Evolutionary conservation across 2,888 invertebrate species (phyloP).

Genomic region (Blastobasis adustella): DNA sequence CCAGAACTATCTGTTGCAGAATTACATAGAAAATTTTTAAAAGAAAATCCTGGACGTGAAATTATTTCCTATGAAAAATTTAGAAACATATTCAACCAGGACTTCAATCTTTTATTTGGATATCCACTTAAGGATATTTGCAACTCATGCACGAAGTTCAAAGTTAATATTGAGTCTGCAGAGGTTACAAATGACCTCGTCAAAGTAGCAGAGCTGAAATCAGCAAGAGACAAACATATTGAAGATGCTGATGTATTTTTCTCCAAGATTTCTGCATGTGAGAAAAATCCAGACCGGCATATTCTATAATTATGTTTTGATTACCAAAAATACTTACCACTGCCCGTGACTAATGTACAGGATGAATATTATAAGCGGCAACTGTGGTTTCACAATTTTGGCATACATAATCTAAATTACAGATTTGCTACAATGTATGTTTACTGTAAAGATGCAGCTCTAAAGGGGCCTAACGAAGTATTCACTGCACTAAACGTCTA

Average conservation of each 20-base stretch:
- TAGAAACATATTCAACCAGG: neutral
- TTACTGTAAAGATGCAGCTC: neutral
- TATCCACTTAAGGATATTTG: neutral
- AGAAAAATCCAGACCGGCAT: neutral
- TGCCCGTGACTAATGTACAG: neutral
- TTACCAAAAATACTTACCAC: neutral
- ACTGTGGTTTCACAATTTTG: constrained; percentile 2
- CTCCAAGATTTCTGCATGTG: neutral
- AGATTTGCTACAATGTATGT: constrained; percentile 2
- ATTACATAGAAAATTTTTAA: neutral
- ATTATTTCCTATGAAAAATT: neutral
- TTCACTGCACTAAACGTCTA: neutral
- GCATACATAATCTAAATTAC: neutral
- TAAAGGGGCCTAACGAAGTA: neutral
- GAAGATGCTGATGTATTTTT: neutral
- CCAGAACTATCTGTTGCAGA: too few relatives aligned
- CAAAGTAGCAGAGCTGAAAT: neutral
- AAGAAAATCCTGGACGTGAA: neutral
- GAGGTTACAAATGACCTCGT: neutral
- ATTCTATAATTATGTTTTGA: neutral
- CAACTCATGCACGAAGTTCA: neutral
- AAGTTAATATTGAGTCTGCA: neutral
- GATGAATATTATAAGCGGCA: constrained; percentile 1
- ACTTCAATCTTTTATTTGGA: neutral
- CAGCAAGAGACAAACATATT: neutral